Percentiles rank a stretch among this genome's conserved stretches.
Evolutionary conservation across 1,140 invertebrate genomes (phyloP).

Genomic region (Pseudomyrmex dendroicus): DNA sequence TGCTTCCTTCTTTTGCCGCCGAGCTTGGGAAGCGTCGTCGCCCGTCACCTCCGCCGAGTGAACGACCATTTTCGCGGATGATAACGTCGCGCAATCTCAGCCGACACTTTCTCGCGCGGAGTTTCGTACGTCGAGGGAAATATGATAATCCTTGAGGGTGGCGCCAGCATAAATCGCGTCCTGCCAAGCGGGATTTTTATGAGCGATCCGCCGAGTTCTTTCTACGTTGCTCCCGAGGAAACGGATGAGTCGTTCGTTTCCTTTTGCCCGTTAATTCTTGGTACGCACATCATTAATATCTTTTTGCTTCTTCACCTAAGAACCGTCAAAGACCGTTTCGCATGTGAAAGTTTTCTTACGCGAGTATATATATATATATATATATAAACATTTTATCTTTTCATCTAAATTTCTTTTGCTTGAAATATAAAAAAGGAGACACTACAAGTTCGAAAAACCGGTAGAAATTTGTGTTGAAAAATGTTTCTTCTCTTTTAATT

Average conservation of each 20-base stretch:
- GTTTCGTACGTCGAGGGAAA: constrained; percentile 65
- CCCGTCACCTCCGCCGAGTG: background rate
- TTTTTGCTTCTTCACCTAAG: background rate
- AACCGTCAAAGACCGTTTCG: background rate
- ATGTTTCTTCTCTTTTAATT: too few relatives aligned
- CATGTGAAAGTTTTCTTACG: background rate
- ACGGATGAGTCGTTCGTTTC: constrained; percentile 1
- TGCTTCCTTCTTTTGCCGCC: constrained; percentile 26
- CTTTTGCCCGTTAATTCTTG: constrained; percentile 25
- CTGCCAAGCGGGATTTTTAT: constrained; percentile 59
- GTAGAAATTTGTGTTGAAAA: too few relatives aligned
- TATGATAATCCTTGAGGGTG: constrained; percentile 69
- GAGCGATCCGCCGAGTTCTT: constrained; percentile 27
- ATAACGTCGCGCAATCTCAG: constrained; percentile 68
- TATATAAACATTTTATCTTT: background rate
- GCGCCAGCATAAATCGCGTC: constrained; percentile 57
- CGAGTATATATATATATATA: background rate
- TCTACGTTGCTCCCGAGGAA: background rate
- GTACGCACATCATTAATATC: background rate
- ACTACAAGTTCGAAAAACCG: too few relatives aligned
- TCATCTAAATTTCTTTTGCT: background rate
- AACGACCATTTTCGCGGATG: constrained; percentile 58
- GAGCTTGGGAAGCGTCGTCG: constrained; percentile 8
- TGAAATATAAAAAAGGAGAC: constrained; percentile 9
- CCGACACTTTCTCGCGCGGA: constrained; percentile 51